Conservation (phyloP, 1,140 invertebrate genomes). For the Episyrphus balteatus region DNA sequence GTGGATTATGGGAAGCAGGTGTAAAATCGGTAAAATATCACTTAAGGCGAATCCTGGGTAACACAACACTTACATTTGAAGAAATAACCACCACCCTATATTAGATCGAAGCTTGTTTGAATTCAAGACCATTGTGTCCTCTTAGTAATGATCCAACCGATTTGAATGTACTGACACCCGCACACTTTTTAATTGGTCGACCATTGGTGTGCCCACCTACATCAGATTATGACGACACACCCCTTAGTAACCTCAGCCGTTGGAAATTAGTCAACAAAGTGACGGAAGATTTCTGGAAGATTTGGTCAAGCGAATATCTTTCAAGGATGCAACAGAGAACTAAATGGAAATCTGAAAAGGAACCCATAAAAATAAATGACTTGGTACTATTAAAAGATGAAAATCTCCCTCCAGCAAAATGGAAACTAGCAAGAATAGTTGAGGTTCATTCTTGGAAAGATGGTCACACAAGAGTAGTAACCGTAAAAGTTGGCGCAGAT, state of each 20-base stretch:
- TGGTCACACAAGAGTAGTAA: too few relatives aligned
- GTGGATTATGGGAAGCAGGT: conserved; percentile 13
- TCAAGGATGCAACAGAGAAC: conserved; percentile 13
- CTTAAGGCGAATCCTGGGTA: conserved; percentile 7
- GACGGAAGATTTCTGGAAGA: conserved; percentile 16
- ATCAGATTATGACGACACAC: neutral
- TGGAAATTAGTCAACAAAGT: conserved; percentile 15
- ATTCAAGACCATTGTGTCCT: conserved; percentile 15
- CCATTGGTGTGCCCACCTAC: conserved; percentile 3
- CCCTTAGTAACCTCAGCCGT: conserved; percentile 4
- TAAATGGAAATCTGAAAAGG: conserved; percentile 17
- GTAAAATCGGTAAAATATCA: too few relatives aligned
- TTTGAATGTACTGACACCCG: conserved; percentile 12
- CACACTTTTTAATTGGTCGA: conserved; percentile 18
- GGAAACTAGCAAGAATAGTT: too few relatives aligned
- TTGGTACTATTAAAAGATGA: conserved; percentile 29
- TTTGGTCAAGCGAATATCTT: conserved; percentile 18
- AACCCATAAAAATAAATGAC: conserved; percentile 12
- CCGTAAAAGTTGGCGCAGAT: too few relatives aligned
- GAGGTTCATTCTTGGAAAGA: too few relatives aligned
- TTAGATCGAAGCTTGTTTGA: conserved; percentile 17
- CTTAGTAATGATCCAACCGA: conserved; percentile 11
- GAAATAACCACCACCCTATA: conserved; percentile 15
- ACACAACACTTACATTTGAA: conserved; percentile 13
- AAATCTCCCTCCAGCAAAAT: too few relatives aligned